Evolutionary conservation across 2,113 vertebrate species (phyloP), one percentile per base, ranked within the genome.

Genomic region (Anas platyrhynchos): DNA sequence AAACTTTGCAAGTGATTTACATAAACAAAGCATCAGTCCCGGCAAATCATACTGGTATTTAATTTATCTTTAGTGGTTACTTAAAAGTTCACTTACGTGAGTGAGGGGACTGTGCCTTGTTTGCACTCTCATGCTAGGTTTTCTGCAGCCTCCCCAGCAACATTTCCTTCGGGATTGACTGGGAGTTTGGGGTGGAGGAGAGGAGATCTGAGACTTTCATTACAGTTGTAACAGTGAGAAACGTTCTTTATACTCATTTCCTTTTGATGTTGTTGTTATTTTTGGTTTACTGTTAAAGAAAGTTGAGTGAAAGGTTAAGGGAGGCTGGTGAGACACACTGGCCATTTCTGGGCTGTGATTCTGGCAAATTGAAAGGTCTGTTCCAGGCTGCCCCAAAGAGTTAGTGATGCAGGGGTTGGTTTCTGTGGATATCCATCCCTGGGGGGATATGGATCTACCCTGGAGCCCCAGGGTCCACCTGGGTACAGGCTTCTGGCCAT

Each of bases 11-110:
- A 3, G 16, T 73, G 58, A 80, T 73, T 76, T 41, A 66, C 38
- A 58, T 29, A 88, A 91, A 66, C 63, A 88, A 86, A 86, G 38
- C 56, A 83, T 10, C 32, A 17, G 32, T 41, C 59, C 29, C 23
- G 31, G 72, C 23, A 86, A 89, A 82, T 82, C 46, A 68, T 25
- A 69, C 54, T 86, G 65, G 41, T 44, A 41, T 83, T 91, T 89
- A 58, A 36, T 89, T 68, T 92, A 41, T 34, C 36, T 41, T 59
- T 55, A n/a, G 41, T 23, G n/a, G 26, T 7, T 83, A 58, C 54
- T 83, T 66, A 69, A 59, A 73, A 73, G 56, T 68, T 23, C 78
- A 44, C n/a, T 82, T 68, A 15, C 10, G 50, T 85, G 67, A 50
- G 32, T 56, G 21, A 50, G 22, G 7, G 31, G 27, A 44, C 16